Evolutionary conservation across 2,113 vertebrate genomes (phyloP), one percentile per base, ranked within the genome.

Genomic region (Gallinago paraguaiae): DNA sequence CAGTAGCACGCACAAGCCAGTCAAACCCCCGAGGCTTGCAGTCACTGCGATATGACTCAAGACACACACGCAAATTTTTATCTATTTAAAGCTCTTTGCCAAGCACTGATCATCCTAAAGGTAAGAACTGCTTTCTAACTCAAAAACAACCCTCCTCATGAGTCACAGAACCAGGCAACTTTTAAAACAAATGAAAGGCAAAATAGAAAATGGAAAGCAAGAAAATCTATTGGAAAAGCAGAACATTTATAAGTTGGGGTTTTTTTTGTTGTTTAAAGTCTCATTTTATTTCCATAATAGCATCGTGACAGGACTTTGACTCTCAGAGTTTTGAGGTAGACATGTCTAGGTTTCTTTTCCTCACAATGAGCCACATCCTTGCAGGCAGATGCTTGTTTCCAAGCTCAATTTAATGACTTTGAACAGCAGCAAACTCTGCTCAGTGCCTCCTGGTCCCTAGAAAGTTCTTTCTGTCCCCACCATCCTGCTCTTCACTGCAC

Each of bases 21-120:
- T 39, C 63, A 61, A 27, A 79, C 24, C 53, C 77, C 27, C 14
- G 37, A 50, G 37, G 19, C 41, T 64, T 35, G 15, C 16, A 15
- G 17, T 65, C 53, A 7, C 75, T 65, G 41, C 33, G 57, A n/a
- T 93, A 65, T 90, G 85, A 92, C 88, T 94, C 78, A 88, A 93
- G 74, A 72, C 4, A 28, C 11, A 39, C 10, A 35, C n/a, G 54
- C 57, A 82, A 39, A 45, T 82, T 82, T 56, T 8, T 18, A 82
- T 72, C 70, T 94, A 60, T 88, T 85, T 87, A 10, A 94, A 95
- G 59, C 64, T 79, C 90, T 64, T 68, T 76, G 33, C 59, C 70
- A 72, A 75, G 75, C 59, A 50, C 16, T 18, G 48, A 90, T 90
- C 45, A 90, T 68, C 30, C 22, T 53, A 79, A 90, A 95, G 56